Conservation (phyloP, 1,140 invertebrate species). For the Drosophila setifemur region DNA sequence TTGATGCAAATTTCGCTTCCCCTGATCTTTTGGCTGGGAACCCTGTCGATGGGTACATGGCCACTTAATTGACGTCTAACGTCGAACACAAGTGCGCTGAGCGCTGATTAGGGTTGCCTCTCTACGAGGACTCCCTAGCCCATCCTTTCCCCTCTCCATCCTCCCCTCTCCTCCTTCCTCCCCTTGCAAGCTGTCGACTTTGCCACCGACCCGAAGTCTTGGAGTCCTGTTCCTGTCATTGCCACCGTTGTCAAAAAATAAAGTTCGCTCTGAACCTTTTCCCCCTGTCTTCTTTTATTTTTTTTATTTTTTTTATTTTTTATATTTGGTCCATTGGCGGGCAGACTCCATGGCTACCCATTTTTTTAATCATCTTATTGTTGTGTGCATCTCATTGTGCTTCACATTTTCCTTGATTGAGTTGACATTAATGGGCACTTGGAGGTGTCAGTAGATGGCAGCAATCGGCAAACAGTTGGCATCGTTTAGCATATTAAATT, state of each 20-base stretch:
- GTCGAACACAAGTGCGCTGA: slow-evolving; percentile 73
- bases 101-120: slow-evolving; percentile 73
- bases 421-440: slow-evolving; percentile 76
- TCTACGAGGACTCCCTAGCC: no score
- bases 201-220: background rate
- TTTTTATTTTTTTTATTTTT: slow-evolving; percentile 6
- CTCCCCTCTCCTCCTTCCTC: no score
- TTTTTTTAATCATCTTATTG: slow-evolving; percentile 48
- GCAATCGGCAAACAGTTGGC: slow-evolving; percentile 56
- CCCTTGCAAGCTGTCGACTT: background rate
- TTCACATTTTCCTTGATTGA: slow-evolving; percentile 56
- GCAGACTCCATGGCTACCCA: slow-evolving; percentile 34
- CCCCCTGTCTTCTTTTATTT: slow-evolving; percentile 4
- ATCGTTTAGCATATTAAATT: slow-evolving; percentile 31
- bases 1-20: slow-evolving; percentile 70
- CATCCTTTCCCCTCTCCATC: background rate
- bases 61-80: slow-evolving; percentile 76
- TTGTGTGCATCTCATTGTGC: slow-evolving; percentile 45
- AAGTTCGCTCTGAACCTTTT: slow-evolving; percentile 49
- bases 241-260: slow-evolving; percentile 71
- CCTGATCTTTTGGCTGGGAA: slow-evolving; percentile 23
- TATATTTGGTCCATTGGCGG: slow-evolving; percentile 1
- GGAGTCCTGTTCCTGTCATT: slow-evolving; percentile 53
- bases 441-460: slow-evolving; percentile 59
- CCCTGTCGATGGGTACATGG: slow-evolving; percentile 14